phyloP scores from a whole-genome alignment of 2,888 invertebrate species.

The Brenthis hecate region DNA sequence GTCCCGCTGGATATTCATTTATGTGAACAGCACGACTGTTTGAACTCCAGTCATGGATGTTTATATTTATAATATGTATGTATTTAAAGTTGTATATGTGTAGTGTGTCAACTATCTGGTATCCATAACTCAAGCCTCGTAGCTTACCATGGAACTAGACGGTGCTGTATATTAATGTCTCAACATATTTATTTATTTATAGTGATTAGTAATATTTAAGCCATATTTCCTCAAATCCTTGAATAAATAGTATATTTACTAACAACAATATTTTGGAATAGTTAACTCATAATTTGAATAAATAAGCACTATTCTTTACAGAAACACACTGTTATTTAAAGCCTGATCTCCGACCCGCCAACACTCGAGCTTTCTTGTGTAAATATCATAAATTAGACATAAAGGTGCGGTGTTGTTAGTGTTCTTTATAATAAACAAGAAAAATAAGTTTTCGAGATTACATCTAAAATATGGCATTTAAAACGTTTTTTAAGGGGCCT shows the following conservation, averaged over 20 bases:
- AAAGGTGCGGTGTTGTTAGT: slow-evolving; percentile 4
- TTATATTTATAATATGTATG: too few relatives aligned
- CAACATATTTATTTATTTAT: too few relatives aligned
- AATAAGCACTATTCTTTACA: slow-evolving; percentile 10
- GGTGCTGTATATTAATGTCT: too few relatives aligned
- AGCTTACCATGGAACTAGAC: too few relatives aligned
- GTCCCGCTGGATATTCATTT: too few relatives aligned
- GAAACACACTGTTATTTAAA: slow-evolving; percentile 20
- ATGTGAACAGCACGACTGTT: too few relatives aligned
- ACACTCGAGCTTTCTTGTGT: slow-evolving; percentile 16
- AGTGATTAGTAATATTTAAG: neutral
- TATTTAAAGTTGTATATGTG: too few relatives aligned
- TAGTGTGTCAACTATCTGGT: too few relatives aligned
- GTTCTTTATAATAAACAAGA: slow-evolving; percentile 3
- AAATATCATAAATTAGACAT: slow-evolving; percentile 22
- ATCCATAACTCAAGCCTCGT: too few relatives aligned
- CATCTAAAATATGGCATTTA: neutral
- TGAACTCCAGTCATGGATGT: too few relatives aligned
- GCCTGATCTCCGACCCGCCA: slow-evolving; percentile 19
- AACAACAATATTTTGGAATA: slow-evolving; percentile 1
- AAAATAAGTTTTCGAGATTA: slow-evolving; percentile 7
- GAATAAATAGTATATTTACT: neutral
- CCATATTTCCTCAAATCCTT: neutral
- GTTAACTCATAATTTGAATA: slow-evolving; percentile 15
- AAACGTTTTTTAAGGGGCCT: neutral